Evolutionary conservation across 2,113 vertebrate species (phyloP).

Genomic region (Neoarius graeffei): DNA sequence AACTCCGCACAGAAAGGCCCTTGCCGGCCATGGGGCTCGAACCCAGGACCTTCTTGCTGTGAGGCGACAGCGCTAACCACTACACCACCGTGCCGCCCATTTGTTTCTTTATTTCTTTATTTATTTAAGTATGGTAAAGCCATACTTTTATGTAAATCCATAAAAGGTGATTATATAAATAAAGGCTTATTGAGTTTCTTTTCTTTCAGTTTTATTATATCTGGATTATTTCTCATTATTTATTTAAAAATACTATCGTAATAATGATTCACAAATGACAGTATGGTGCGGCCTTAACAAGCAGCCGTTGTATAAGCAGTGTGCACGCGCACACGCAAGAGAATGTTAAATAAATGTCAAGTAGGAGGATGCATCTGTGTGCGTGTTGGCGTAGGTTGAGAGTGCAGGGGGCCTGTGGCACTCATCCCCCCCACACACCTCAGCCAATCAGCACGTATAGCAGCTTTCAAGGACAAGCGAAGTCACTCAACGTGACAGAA

Average conservation of each 20-base stretch:
- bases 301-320: not conserved
- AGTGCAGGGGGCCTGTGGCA: conserved; percentile 51
- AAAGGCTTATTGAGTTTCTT: not conserved
- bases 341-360: conserved; percentile 11
- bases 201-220: not conserved
- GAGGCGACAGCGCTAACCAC: too few relatives aligned
- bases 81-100: too few relatives aligned
- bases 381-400: conserved; percentile 47
- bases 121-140: not conserved
- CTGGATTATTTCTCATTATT: not conserved
- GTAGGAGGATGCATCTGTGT: conserved; percentile 49
- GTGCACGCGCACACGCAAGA: not conserved
- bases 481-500: conserved; percentile 65
- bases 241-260: not conserved
- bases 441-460: conserved; percentile 59
- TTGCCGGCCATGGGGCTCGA: too few relatives aligned
- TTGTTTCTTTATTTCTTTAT: not conserved
- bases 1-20: too few relatives aligned
- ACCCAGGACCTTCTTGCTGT: too few relatives aligned
- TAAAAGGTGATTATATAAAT: not conserved
- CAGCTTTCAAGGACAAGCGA: conserved; percentile 69
- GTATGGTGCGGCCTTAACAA: not conserved
- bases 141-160: not conserved
- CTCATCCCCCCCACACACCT: not conserved
- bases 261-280: not conserved